Evolutionary conservation across 2,888 invertebrate genomes (phyloP), one percentile per base, ranked within the genome.

Genomic region (Rhagium mordax): DNA sequence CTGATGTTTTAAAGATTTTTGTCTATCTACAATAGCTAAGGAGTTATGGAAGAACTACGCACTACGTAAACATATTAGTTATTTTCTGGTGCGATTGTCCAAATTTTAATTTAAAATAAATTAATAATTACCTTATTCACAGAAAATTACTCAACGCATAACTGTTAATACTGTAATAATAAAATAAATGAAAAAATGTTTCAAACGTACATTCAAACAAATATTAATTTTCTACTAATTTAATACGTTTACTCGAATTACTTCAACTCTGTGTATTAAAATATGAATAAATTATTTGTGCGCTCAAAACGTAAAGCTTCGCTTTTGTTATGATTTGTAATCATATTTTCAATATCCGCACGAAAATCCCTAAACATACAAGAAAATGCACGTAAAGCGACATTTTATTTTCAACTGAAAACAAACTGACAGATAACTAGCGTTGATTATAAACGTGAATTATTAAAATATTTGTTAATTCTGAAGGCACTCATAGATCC

Each of bases 381-480:
- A 41, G n/a, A 41, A n/a, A 41, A n/a, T 41, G n/a, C 41, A 41
- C 41, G 41, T 41, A 41, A 13, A 10, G 4, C n/a, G 41, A n/a
- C 41, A 10, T 51, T 20, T 51, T 51, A 51, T 16, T 20, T 51
- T 51, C 51, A 51, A 18, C 2, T 51, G 3, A 51, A 51, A 51
- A 20, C 20, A 51, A 51, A 18, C 20, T 10, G 18, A 41, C 20
- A 51, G 18, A 18, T 51, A 51, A 18, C 51, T 20, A 51, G 18
- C 51, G 51, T 51, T 51, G 20, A 73, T 73, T 73, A 33, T 49
- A 47, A n/a, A 57, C 47, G 64, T 74, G 49, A 57, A 74, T 74
- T 47, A 57, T 74, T 70, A 74, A 70, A 55, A 33, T 61, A 60
- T 70, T 55, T 62, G 55, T 70, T 74, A 71, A 62, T 55, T 27